These are phyloP conservation scores for Petrolisthes cinctipes DNA, from an alignment of 2,888 invertebrate genomes.

Conservation along the genomic window DNA sequence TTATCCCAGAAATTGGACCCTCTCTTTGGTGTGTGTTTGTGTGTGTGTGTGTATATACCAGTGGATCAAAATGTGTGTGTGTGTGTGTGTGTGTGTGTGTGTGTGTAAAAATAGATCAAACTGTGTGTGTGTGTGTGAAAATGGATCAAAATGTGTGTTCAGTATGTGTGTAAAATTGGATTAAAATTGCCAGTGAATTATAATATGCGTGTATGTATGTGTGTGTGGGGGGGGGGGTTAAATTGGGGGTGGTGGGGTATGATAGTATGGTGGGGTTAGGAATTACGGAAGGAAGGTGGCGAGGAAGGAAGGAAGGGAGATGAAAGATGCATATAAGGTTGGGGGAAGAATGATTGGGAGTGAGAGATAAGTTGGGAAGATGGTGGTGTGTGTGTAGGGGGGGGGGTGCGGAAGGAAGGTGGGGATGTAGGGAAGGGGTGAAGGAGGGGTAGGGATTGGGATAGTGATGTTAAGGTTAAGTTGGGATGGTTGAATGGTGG, in stretches of 20 bases:
- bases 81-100: background rate
- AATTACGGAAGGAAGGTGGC: too few relatives aligned
- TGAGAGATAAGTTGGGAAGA: too few relatives aligned
- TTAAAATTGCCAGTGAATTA: background rate
- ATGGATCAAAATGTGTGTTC: too few relatives aligned
- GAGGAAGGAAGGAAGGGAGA: too few relatives aligned
- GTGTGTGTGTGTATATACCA: background rate
- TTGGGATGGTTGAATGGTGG: background rate
- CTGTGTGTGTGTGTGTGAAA: background rate
- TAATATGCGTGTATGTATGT: background rate
- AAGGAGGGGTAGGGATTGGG: background rate
- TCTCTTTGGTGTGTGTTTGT: background rate
- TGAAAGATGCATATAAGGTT: too few relatives aligned
- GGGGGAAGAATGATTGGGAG: too few relatives aligned
- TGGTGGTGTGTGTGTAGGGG: too few relatives aligned
- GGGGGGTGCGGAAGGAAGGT: too few relatives aligned
- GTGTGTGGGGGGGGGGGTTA: too few relatives aligned
- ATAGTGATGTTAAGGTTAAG: background rate
- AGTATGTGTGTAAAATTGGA: background rate
- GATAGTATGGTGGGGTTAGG: background rate
- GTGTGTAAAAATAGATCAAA: too few relatives aligned
- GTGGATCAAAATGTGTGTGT: background rate
- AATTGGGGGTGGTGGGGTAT: background rate
- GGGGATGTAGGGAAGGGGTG: background rate
- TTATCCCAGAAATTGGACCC: conserved; percentile 30